A percentile compares a stretch with the other conserved stretches of the same genome.
phyloP scores from a whole-genome alignment of 2,113 vertebrate species.

The Chionis minor region DNA sequence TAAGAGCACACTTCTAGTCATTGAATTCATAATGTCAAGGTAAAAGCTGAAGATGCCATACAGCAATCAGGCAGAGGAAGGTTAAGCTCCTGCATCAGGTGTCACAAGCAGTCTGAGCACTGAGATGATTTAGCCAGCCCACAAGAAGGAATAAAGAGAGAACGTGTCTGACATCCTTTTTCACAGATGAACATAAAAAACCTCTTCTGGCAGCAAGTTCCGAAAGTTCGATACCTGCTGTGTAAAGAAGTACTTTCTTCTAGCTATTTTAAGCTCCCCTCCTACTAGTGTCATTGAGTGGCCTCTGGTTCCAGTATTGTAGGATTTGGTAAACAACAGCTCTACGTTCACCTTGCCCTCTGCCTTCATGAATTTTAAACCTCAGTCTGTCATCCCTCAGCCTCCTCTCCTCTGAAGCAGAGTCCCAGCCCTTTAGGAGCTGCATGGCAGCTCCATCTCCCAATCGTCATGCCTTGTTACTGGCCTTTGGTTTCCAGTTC shows the following conservation, averaged over 20 bases:
- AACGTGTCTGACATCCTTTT: background rate
- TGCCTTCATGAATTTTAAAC: background rate
- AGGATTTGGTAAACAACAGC: background rate
- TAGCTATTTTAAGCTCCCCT: background rate
- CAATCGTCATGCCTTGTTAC: background rate
- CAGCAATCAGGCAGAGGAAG: background rate
- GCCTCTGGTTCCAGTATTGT: background rate
- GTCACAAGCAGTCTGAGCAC: background rate
- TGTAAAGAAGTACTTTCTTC: background rate
- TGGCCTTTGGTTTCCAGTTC: background rate
- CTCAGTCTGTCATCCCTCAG: background rate
- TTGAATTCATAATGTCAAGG: background rate
- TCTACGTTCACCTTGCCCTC: background rate
- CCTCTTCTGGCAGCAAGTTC: background rate
- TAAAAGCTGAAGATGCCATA: background rate
- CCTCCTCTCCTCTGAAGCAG: background rate
- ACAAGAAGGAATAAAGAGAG: background rate
- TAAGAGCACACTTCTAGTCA: background rate
- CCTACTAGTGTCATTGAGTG: background rate
- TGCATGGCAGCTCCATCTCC: background rate
- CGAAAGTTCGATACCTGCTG: background rate
- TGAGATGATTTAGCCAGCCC: rapidly evolving
- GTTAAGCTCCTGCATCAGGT: background rate
- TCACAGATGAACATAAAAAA: background rate
- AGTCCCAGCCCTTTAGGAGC: background rate